phyloP scores from a whole-genome alignment of 2,888 invertebrate species.

The Lycia hirtaria region DNA sequence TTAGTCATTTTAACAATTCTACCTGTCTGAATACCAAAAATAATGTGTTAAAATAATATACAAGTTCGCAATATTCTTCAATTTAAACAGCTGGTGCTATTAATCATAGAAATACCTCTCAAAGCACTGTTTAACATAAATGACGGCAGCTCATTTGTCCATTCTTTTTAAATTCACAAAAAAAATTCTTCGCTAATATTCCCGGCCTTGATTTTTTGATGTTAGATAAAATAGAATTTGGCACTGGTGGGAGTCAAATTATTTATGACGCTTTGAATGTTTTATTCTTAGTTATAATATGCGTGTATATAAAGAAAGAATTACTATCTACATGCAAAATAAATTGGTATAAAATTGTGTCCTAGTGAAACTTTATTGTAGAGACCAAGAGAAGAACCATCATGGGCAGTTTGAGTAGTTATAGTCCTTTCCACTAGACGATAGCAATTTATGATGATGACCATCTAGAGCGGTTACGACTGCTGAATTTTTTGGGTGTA shows the following conservation, averaged over 20 bases:
- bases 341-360: background rate
- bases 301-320: constrained; percentile 14
- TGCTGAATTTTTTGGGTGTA: too few species aligned
- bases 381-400: background rate
- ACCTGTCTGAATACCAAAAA: too few species aligned
- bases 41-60: too few species aligned
- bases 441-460: too few species aligned
- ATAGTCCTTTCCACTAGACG: too few species aligned
- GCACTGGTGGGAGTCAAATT: constrained; percentile 27
- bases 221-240: constrained; percentile 27
- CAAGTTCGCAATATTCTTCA: background rate
- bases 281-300: constrained; percentile 17
- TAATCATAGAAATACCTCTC: constrained; percentile 16
- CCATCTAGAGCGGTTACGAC: too few species aligned
- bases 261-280: constrained; percentile 19
- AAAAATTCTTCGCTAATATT: constrained; percentile 13
- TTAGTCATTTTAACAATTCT: too few species aligned
- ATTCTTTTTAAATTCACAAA: constrained; percentile 1
- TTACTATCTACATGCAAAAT: background rate
- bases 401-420: too few species aligned
- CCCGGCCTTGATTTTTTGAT: constrained; percentile 15
- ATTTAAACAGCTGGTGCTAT: constrained; percentile 9
- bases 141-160: constrained; percentile 12
- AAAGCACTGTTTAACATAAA: constrained; percentile 9
- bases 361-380: background rate